Conservation (phyloP, 1,140 invertebrate genomes). For the Tetragnatha versicolor region DNA sequence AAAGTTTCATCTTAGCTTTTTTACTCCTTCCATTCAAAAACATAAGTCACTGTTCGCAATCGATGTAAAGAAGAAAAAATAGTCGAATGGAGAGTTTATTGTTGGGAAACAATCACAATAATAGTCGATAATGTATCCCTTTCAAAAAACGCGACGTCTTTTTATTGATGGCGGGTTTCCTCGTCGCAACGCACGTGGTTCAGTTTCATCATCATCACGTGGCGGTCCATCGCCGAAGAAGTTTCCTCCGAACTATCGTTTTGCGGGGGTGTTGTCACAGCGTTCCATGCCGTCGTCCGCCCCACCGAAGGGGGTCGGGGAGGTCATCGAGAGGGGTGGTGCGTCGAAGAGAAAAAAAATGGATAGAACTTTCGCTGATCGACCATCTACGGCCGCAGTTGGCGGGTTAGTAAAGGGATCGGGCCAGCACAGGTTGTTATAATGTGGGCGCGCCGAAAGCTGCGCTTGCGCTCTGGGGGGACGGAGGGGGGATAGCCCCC, state of each 20-base stretch:
- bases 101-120: background rate
- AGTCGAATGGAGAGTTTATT: no score
- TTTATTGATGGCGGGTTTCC: background rate
- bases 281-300: no score
- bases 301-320: background rate
- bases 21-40: slow-evolving; percentile 16
- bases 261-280: no score
- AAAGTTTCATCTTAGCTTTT: slow-evolving; percentile 16
- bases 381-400: background rate
- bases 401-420: slow-evolving; percentile 37
- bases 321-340: background rate
- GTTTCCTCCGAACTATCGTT: no score
- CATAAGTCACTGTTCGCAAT: no score
- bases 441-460: slow-evolving; percentile 35
- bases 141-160: background rate
- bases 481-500: background rate
- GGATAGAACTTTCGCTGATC: background rate
- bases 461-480: slow-evolving; percentile 24
- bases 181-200: background rate
- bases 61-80: no score
- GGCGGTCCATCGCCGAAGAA: no score
- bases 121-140: background rate
- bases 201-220: no score
- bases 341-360: background rate
- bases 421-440: slow-evolving; percentile 45